phyloP scores from a whole-genome alignment of 2,113 vertebrate genomes.

The Marmota monax region DNA sequence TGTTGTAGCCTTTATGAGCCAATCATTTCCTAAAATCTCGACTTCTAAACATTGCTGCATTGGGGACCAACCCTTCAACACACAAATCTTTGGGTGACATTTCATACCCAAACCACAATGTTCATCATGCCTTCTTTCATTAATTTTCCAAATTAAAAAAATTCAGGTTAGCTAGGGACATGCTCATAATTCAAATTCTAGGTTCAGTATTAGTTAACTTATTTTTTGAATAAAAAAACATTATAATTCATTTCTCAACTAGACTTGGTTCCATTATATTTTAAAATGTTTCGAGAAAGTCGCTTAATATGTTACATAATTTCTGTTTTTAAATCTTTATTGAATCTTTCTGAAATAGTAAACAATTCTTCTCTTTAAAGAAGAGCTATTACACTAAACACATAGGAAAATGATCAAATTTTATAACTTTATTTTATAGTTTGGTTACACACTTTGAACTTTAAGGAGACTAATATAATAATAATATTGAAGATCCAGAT shows the following conservation, averaged over 20 bases:
- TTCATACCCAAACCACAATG: too few species aligned
- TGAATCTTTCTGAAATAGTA: not conserved
- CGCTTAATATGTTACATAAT: not conserved
- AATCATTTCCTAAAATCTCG: too few species aligned
- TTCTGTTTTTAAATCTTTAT: not conserved
- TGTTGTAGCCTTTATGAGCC: too few species aligned
- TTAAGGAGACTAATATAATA: not conserved
- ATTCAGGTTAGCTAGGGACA: not conserved
- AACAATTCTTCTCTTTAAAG: not conserved
- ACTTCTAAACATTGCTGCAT: too few species aligned
- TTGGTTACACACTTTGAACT: not conserved
- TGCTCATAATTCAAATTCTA: not conserved
- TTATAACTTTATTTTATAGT: not conserved
- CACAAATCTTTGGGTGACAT: too few species aligned
- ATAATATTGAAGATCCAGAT: not conserved
- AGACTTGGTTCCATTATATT: not conserved
- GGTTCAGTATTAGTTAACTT: not conserved
- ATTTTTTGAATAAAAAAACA: not conserved
- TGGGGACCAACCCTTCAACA: too few species aligned
- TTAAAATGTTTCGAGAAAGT: not conserved
- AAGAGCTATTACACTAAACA: not conserved
- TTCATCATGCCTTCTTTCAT: not conserved
- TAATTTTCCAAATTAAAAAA: constrained; percentile 33
- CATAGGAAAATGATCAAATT: not conserved
- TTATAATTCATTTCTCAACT: constrained; percentile 19